Percentiles rank a stretch among this genome's conserved stretches.
Conservation (phyloP, 2,113 vertebrate genomes). For the Formicarius rufipectus region DNA sequence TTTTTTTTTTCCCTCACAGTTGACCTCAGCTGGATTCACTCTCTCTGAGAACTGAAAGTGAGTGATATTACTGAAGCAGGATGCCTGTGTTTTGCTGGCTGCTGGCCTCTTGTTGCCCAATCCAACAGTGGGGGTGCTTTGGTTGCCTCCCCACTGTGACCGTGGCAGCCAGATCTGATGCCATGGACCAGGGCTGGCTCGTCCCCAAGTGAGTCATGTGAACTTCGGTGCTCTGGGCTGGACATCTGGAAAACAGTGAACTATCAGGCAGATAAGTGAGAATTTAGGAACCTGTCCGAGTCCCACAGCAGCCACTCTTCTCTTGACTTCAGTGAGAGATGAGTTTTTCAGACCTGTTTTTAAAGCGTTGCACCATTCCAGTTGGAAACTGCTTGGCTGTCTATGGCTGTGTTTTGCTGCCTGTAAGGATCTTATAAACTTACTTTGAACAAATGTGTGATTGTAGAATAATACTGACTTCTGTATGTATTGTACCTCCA, state of each 20-base stretch:
- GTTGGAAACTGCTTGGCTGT: background rate
- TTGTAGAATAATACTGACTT: background rate
- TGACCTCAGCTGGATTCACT: background rate
- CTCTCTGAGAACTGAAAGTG: background rate
- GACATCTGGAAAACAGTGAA: background rate
- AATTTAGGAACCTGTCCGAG: background rate
- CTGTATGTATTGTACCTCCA: background rate
- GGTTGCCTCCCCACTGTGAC: accelerated
- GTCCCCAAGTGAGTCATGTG: accelerated
- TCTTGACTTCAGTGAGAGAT: background rate
- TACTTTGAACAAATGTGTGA: background rate
- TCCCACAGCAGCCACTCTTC: background rate
- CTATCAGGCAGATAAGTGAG: background rate
- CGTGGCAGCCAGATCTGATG: background rate
- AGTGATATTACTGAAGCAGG: background rate
- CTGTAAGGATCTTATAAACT: background rate
- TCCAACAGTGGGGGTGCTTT: background rate
- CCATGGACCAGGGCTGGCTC: background rate
- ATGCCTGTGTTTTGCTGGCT: background rate
- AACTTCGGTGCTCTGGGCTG: background rate
- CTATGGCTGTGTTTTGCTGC: background rate
- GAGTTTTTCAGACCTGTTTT: background rate
- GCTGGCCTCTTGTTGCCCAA: background rate
- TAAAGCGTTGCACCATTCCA: background rate
- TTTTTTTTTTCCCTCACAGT: background rate